Evolutionary conservation across 2,113 vertebrate genomes (phyloP).

Genomic region (Gasterosteus aculeatus): DNA sequence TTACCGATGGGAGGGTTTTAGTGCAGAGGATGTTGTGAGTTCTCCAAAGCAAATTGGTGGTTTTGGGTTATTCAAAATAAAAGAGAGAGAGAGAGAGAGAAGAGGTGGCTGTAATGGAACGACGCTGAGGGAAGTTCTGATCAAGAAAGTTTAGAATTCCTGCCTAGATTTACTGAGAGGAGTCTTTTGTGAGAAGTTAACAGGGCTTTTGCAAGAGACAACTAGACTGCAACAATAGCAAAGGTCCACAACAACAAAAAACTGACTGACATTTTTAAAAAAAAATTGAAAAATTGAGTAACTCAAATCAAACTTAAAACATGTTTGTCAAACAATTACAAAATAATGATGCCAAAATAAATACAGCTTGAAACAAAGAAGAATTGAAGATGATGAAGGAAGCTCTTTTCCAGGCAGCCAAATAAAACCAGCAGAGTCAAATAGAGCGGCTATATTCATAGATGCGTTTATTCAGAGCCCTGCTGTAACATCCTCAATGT

Average conservation of each 20-base stretch:
- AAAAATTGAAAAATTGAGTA: not conserved
- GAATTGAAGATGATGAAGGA: not conserved
- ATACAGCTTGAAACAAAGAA: not conserved
- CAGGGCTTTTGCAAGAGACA: too few species aligned
- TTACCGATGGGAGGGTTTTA: too few species aligned
- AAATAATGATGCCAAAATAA: not conserved
- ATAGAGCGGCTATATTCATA: slow-evolving; percentile 18
- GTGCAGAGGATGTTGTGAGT: too few species aligned
- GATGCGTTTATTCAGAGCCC: slow-evolving; percentile 8
- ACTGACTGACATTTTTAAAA: not conserved
- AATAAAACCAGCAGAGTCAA: slow-evolving; percentile 2
- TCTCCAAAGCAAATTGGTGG: too few species aligned
- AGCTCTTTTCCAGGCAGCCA: not conserved
- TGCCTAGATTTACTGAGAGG: too few species aligned
- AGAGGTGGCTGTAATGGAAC: too few species aligned
- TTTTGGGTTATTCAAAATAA: too few species aligned
- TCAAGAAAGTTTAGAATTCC: too few species aligned
- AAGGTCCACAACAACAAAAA: not conserved
- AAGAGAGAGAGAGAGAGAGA: too few species aligned
- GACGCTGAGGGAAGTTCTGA: too few species aligned
- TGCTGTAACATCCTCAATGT: slow-evolving; percentile 39
- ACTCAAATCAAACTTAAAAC: not conserved
- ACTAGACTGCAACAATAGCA: too few species aligned
- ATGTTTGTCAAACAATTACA: not conserved
- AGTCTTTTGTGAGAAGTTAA: too few species aligned